phyloP scores from a whole-genome alignment of 2,797 vertebrate species.

The Danionella dracula region DNA sequence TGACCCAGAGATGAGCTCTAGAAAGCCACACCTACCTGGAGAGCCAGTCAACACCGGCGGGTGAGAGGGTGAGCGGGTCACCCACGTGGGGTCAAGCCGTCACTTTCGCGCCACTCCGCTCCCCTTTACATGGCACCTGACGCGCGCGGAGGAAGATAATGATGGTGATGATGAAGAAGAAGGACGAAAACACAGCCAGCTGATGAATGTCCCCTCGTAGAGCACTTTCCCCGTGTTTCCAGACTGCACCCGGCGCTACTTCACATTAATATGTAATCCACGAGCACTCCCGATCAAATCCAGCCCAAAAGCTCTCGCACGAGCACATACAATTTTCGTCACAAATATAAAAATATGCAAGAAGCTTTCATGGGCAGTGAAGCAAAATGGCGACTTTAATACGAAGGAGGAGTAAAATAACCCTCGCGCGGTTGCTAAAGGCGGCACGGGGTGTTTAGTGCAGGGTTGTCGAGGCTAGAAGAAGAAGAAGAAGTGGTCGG shows the following conservation, averaged over 20 bases:
- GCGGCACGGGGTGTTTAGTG: conserved; percentile 69
- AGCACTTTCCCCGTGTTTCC: conserved; percentile 64
- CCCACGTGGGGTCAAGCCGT: conserved; percentile 67
- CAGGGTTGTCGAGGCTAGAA: conserved; percentile 63
- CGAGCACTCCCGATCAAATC: conserved; percentile 60
- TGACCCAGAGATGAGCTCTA: conserved; percentile 22
- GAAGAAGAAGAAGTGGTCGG: conserved; percentile 49
- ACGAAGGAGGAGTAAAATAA: conserved; percentile 78
- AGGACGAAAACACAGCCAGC: conserved; percentile 45
- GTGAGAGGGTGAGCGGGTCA: conserved; percentile 67
- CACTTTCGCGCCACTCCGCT: conserved; percentile 56
- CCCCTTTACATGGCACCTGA: conserved; percentile 73
- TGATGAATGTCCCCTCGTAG: conserved; percentile 52
- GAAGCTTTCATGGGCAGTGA: conserved; percentile 78
- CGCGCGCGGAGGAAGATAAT: conserved; percentile 36
- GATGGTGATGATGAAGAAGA: conserved; percentile 31
- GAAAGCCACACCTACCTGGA: conserved; percentile 75
- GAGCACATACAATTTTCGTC: conserved; percentile 43
- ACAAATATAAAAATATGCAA: conserved; percentile 68
- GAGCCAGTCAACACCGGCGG: conserved; percentile 58
- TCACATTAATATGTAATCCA: conserved; percentile 72
- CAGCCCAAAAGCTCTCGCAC: conserved; percentile 51
- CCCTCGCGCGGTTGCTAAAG: conserved; percentile 68
- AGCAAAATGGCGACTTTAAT: conserved; percentile 98
- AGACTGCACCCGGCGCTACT: conserved; percentile 56